Conservation (phyloP, 2,113 vertebrate species). For the Saccopteryx leptura region DNA sequence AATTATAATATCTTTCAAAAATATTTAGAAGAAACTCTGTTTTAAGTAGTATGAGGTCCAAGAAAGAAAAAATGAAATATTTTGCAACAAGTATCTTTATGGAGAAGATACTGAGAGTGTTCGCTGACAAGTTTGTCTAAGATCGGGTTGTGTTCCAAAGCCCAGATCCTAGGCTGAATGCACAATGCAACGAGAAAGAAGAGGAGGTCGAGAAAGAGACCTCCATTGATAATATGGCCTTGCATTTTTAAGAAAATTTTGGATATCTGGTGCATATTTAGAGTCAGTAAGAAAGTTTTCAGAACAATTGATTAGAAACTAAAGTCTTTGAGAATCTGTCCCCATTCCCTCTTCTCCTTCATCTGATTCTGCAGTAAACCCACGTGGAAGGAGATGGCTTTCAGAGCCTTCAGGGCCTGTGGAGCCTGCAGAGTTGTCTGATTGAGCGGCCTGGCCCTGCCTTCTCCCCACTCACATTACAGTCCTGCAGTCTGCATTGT, state of each 20-base stretch:
- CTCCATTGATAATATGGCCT: neutral
- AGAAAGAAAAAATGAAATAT: slow-evolving; percentile 13
- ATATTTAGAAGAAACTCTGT: neutral
- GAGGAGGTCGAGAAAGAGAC: neutral
- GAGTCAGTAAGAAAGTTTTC: neutral
- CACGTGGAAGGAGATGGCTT: slow-evolving; percentile 19
- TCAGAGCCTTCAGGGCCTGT: neutral
- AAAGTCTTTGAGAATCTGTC: slow-evolving; percentile 54
- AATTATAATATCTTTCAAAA: slow-evolving; percentile 31
- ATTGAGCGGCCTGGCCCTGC: neutral
- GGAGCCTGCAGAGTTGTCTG: neutral
- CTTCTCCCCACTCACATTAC: slow-evolving; percentile 29
- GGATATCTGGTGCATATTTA: neutral
- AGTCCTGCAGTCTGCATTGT: neutral
- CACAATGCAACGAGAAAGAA: neutral
- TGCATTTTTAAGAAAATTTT: slow-evolving; percentile 31
- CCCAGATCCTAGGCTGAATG: neutral
- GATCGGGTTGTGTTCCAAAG: neutral
- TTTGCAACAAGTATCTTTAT: neutral
- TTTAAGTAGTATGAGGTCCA: neutral
- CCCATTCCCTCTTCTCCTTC: neutral
- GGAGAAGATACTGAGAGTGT: neutral
- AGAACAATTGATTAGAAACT: slow-evolving; percentile 52
- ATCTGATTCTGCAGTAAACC: slow-evolving; percentile 19
- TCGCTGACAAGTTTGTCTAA: slow-evolving; percentile 20